Evolutionary conservation across 2,797 vertebrate genomes (phyloP), one percentile per base, ranked within the genome.

Genomic region (Rhinoraja longicauda): DNA sequence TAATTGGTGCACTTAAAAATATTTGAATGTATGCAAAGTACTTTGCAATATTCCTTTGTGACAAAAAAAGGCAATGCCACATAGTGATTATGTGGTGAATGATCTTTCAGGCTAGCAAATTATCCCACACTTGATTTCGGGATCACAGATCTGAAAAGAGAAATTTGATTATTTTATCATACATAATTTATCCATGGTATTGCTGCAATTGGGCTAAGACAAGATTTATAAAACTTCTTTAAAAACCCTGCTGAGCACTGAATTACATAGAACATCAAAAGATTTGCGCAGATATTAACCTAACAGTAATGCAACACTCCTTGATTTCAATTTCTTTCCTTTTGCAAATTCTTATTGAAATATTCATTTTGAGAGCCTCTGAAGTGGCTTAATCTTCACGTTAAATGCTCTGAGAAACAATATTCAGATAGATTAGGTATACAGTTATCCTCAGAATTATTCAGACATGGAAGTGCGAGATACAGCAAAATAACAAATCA

Each of bases 401-500:
- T 90, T 10, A 67, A 21, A 9, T 24, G 9, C 32, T n/a, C 36
- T 90, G 62, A 45, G 36, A 8, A 90, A 24, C 3, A 57, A 36
- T 39, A 72, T 12, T 70, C 24, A 26, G 36, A 15, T 70, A 36
- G 39, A 13, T 9, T 12, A 53, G 24, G 26, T n/a, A n/a, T 78
- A 12, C 76, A 12, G 9, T 29, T 72, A 36, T 72, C 19, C 26
- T 59, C 67, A 36, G 21, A 21, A 91, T 91, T 32, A 73, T 29
- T 36, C 39, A 8, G 26, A 15, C 36, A 73, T 9, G 21, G 73
- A 91, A 70, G 32, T 45, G 67, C 67, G 26, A 26, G 39, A 29
- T 91, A 15, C 32, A 73, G 19, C 64, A 70, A 90, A 86, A 70
- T 39, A 70, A 70, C 64, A 67, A 91, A 91, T 91, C 8, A 73